Conservation (phyloP, 2,888 invertebrate species). For the Drosophila hawaiiensis region DNA sequence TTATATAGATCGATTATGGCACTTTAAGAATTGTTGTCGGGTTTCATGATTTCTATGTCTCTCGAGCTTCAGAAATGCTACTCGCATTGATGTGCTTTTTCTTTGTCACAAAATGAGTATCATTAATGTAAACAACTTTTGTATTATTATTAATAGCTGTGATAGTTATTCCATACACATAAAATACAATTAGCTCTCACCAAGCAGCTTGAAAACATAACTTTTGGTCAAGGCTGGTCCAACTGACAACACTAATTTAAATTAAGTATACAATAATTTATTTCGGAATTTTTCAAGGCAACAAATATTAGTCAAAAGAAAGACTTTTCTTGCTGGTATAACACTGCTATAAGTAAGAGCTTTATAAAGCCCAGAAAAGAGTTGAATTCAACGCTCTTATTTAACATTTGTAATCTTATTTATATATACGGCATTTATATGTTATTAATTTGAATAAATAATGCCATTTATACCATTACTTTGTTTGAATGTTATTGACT, state of each 20-base stretch:
- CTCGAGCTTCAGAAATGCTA: neutral
- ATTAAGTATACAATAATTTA: neutral
- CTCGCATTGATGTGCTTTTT: neutral
- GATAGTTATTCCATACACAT: neutral
- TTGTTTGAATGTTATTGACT: neutral
- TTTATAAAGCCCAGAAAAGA: neutral
- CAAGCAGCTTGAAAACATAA: neutral
- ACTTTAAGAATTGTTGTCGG: neutral
- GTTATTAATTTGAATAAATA: neutral
- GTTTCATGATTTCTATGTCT: neutral
- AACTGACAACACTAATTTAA: neutral
- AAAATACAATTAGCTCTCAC: neutral
- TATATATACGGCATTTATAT: neutral
- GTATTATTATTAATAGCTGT: neutral
- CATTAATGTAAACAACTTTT: neutral
- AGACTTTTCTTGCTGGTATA: neutral
- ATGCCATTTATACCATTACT: too few relatives aligned
- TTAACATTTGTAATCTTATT: neutral
- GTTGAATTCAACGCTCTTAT: neutral
- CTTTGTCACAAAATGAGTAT: neutral
- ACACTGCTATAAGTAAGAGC: neutral
- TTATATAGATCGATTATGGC: neutral
- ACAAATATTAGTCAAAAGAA: neutral
- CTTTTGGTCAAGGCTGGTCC: neutral
- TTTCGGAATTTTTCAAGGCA: neutral